Conservation (phyloP, 2,888 invertebrate genomes). For the Axea sp. region DNA sequence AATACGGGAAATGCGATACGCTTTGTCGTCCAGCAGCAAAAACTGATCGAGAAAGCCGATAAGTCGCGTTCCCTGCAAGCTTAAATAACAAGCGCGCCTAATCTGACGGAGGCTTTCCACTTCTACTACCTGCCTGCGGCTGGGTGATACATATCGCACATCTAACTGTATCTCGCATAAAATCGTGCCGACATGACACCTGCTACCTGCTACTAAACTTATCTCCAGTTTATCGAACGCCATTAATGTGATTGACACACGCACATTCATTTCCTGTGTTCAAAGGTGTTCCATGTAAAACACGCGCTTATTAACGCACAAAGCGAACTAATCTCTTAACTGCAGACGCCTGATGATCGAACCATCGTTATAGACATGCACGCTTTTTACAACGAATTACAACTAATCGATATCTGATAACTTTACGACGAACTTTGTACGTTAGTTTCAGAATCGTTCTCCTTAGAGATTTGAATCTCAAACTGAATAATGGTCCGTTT, state of each 20-base stretch:
- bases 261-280: slow-evolving; percentile 15
- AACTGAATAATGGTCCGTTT: no score
- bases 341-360: no score
- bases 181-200: slow-evolving; percentile 70
- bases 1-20: slow-evolving; percentile 63
- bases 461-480: no score
- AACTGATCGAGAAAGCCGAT: slow-evolving; percentile 60
- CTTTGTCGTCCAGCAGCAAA: slow-evolving; percentile 66
- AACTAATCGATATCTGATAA: no score
- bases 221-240: slow-evolving; percentile 53
- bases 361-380: no score
- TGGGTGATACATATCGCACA: slow-evolving; percentile 65
- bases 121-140: slow-evolving; percentile 61
- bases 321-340: slow-evolving; percentile 15
- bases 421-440: no score
- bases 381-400: no score
- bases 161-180: slow-evolving; percentile 66
- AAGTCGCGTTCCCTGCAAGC: slow-evolving; percentile 28
- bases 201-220: slow-evolving; percentile 73
- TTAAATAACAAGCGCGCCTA: slow-evolving; percentile 65
- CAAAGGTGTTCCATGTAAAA: slow-evolving; percentile 6
- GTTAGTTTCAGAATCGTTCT: no score
- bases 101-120: slow-evolving; percentile 66
- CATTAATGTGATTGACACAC: slow-evolving; percentile 36
- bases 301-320: slow-evolving; percentile 8